Conservation (phyloP, 2,888 invertebrate species). For the Plagiodera versicolora region DNA sequence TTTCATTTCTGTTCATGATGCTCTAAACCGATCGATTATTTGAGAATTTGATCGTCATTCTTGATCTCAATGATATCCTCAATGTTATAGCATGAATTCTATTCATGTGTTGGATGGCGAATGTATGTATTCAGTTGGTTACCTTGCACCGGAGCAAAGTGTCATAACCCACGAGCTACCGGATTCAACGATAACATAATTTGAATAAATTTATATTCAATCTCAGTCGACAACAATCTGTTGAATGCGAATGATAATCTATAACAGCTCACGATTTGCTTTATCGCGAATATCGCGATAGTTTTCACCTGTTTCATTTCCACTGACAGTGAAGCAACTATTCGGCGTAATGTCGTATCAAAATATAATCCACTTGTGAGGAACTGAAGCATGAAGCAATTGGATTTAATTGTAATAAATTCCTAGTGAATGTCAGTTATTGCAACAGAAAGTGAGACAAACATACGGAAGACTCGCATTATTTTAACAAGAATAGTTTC, state of each 20-base stretch:
- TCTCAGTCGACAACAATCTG: conserved; percentile 21
- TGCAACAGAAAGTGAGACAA: conserved; percentile 41
- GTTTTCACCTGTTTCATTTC: conserved; percentile 31
- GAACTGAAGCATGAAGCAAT: conserved; percentile 41
- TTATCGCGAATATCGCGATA: conserved; percentile 25
- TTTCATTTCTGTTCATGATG: no score
- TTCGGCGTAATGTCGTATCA: conserved; percentile 33
- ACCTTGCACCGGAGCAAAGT: not conserved
- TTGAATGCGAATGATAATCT: conserved; percentile 25
- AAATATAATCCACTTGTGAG: conserved; percentile 34
- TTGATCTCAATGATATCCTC: no score
- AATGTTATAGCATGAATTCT: no score
- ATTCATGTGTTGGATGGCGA: not conserved
- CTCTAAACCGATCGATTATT: no score
- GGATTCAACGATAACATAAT: conserved; percentile 20
- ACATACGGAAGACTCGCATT: conserved; percentile 36
- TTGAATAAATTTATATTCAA: conserved; percentile 28
- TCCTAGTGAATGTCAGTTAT: conserved; percentile 37
- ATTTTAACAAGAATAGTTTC: conserved; percentile 33
- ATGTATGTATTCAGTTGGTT: not conserved
- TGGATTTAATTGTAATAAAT: conserved; percentile 41
- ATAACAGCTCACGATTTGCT: conserved; percentile 27
- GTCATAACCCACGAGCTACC: conserved; percentile 27
- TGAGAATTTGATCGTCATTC: no score
- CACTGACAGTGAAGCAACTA: conserved; percentile 32